phyloP scores from a whole-genome alignment of 2,797 vertebrate species.

The Liparis tanakae region DNA sequence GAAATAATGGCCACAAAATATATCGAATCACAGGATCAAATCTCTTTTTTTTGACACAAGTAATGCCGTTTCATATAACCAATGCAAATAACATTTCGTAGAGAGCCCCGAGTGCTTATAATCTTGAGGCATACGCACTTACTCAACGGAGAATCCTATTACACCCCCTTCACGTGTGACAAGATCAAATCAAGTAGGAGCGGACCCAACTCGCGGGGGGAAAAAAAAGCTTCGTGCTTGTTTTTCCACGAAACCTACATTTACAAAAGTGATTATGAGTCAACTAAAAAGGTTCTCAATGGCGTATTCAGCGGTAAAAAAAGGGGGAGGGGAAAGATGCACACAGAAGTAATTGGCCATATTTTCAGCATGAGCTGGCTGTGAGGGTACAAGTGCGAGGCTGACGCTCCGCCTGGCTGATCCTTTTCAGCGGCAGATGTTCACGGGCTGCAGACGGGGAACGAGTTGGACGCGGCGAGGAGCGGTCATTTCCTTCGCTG shows the following conservation, averaged over 20 bases:
- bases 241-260: slow-evolving; percentile 17
- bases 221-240: neutral
- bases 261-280: slow-evolving; percentile 14
- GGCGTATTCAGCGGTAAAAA: slow-evolving; percentile 24
- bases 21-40: slow-evolving; percentile 1
- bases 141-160: slow-evolving; percentile 28
- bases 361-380: slow-evolving; percentile 56
- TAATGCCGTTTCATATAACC: slow-evolving; percentile 7
- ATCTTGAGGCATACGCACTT: slow-evolving; percentile 15
- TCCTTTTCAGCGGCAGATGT: slow-evolving; percentile 41
- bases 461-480: slow-evolving; percentile 49
- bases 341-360: slow-evolving; percentile 32
- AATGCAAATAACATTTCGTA: slow-evolving; percentile 9
- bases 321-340: neutral
- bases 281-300: neutral
- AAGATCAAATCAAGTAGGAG: slow-evolving; percentile 23
- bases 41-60: neutral
- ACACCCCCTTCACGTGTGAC: slow-evolving; percentile 30
- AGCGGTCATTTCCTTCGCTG: slow-evolving; percentile 68
- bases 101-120: neutral
- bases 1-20: slow-evolving; percentile 4
- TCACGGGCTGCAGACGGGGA: slow-evolving; percentile 42
- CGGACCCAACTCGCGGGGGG: neutral
- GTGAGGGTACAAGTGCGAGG: slow-evolving; percentile 32
- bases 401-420: slow-evolving; percentile 38